These are phyloP conservation scores for Nezara viridula DNA, from an alignment of 2,888 invertebrate species.

Conservation along the genomic window DNA sequence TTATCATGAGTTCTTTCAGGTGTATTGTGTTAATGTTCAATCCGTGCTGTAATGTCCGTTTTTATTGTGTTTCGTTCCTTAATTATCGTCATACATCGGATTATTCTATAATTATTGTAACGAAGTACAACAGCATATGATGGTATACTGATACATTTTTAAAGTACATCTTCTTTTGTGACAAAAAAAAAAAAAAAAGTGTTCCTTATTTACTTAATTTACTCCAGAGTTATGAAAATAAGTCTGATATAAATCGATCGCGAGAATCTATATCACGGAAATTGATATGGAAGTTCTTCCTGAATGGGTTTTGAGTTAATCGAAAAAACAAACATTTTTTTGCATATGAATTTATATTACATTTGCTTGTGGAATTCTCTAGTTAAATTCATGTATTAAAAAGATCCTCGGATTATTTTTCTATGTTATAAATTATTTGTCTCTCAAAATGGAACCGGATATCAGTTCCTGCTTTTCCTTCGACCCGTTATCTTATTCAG, in stretches of 20 bases:
- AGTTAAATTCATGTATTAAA: not conserved
- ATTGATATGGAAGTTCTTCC: not conserved
- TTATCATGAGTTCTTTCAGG: too few species aligned
- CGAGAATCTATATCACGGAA: too few species aligned
- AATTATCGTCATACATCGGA: too few species aligned
- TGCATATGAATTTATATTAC: too few species aligned
- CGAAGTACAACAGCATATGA: too few species aligned
- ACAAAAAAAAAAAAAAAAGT: too few species aligned
- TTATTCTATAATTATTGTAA: too few species aligned
- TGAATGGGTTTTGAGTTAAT: not conserved
- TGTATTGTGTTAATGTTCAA: too few species aligned
- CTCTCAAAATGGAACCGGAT: not conserved
- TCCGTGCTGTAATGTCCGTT: not conserved
- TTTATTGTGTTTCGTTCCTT: not conserved
- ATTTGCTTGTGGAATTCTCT: too few species aligned
- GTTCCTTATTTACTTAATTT: not conserved
- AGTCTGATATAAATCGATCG: not conserved
- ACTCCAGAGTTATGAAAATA: not conserved
- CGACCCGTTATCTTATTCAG: constrained; percentile 28
- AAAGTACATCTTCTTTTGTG: too few species aligned
- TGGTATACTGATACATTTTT: too few species aligned
- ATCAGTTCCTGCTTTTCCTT: not conserved
- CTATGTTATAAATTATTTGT: not conserved
- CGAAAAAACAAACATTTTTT: not conserved
- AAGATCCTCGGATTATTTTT: not conserved